phyloP scores from a whole-genome alignment of 2,888 invertebrate species.

The Lampropteryx suffumata region DNA sequence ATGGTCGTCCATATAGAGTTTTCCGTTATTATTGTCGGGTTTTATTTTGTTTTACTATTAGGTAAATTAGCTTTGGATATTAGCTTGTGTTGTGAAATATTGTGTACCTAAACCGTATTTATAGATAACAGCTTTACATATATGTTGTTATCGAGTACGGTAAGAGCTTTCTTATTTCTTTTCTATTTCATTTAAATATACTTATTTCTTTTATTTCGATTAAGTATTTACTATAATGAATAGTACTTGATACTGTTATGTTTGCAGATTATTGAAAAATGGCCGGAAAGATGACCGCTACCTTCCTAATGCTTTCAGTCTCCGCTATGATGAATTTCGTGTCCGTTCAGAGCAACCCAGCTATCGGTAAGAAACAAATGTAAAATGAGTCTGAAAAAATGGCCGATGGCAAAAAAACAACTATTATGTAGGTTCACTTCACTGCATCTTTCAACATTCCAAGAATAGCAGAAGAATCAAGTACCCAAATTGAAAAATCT shows the following conservation, averaged over 20 bases:
- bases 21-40: slow-evolving; percentile 26
- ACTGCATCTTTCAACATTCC: too few relatives aligned
- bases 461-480: too few relatives aligned
- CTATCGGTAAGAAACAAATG: slow-evolving; percentile 63
- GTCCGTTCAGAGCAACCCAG: slow-evolving; percentile 58
- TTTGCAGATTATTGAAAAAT: slow-evolving; percentile 48
- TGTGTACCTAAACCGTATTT: background rate
- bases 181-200: background rate
- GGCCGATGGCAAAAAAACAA: too few relatives aligned
- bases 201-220: too few relatives aligned
- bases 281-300: slow-evolving; percentile 60
- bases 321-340: slow-evolving; percentile 52
- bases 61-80: background rate
- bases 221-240: background rate
- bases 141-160: slow-evolving; percentile 35
- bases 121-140: slow-evolving; percentile 12
- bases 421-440: too few relatives aligned
- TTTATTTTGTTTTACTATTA: slow-evolving; percentile 15
- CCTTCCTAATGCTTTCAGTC: slow-evolving; percentile 50
- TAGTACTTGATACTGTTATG: background rate
- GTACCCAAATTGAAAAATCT: too few relatives aligned
- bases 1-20: slow-evolving; percentile 58
- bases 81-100: slow-evolving; percentile 16
- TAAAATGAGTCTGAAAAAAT: too few relatives aligned
- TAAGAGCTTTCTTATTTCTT: slow-evolving; percentile 27